Evolutionary conservation across 1,140 invertebrate species (phyloP).

Genomic region (Nephotettix cincticeps): DNA sequence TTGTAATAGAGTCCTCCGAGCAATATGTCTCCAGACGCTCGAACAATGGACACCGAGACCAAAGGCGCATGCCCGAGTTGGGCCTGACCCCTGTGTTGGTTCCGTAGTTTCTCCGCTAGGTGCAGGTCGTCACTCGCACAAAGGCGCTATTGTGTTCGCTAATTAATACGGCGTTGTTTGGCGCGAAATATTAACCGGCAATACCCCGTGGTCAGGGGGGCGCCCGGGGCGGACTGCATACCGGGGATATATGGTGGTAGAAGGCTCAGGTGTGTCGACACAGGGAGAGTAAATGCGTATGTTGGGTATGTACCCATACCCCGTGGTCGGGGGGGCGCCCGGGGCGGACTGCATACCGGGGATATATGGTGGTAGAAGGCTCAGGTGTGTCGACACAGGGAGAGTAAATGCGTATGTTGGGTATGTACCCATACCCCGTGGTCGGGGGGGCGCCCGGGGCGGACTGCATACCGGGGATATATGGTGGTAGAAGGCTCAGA

Average conservation of each 20-base stretch:
- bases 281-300: too few species aligned
- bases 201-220: slow-evolving; percentile 14
- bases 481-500: too few species aligned
- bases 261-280: too few species aligned
- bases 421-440: slow-evolving; percentile 13
- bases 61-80: neutral
- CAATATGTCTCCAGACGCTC: neutral
- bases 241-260: slow-evolving; percentile 9
- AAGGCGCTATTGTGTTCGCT: slow-evolving; percentile 13
- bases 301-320: too few species aligned
- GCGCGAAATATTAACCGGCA: slow-evolving; percentile 15
- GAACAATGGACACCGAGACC: neutral
- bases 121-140: neutral
- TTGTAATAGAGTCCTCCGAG: neutral
- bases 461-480: slow-evolving; percentile 4
- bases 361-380: slow-evolving; percentile 7
- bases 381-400: too few species aligned
- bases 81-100: neutral
- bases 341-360: neutral
- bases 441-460: neutral
- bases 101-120: slow-evolving; percentile 15
- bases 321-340: neutral
- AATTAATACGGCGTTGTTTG: slow-evolving; percentile 20
- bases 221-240: neutral
- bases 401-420: too few species aligned